These are phyloP conservation scores for Triplophysa bombifrons DNA, from an alignment of 2,797 vertebrate genomes.

Conservation along the genomic window DNA sequence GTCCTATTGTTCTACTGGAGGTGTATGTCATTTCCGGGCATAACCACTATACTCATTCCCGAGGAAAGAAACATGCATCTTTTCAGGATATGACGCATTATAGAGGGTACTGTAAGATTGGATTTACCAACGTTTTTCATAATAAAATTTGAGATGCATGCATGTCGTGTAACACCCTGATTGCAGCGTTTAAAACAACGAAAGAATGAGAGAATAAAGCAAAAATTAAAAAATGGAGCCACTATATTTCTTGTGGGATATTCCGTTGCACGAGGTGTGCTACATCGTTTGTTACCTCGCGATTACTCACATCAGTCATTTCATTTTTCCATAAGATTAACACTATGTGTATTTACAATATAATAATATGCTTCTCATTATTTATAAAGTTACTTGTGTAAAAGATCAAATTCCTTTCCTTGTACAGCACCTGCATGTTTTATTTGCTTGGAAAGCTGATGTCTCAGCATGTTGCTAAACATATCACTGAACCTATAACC, in stretches of 20 bases:
- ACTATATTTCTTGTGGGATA: too few relatives aligned
- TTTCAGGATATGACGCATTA: constrained; percentile 38
- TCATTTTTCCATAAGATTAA: not conserved
- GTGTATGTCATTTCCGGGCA: constrained; percentile 55
- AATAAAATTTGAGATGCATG: not conserved
- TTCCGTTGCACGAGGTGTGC: too few relatives aligned
- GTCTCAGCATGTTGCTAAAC: not conserved
- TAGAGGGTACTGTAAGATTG: not conserved
- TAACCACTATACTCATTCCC: constrained; percentile 35
- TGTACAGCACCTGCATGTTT: not conserved
- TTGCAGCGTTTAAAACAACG: not conserved
- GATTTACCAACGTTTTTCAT: not conserved
- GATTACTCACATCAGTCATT: not conserved
- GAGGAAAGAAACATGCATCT: constrained; percentile 15
- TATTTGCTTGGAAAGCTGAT: not conserved
- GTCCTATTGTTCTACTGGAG: constrained; percentile 52
- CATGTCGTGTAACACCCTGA: not conserved
- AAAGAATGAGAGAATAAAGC: not conserved
- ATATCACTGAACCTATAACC: not conserved
- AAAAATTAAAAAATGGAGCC: not conserved
- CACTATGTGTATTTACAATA: not conserved
- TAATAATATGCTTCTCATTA: not conserved
- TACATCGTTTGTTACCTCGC: too few relatives aligned
- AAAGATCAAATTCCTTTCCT: not conserved
- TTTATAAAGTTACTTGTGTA: not conserved